Base-by-base conservation (phyloP, 2,797 vertebrate species). In the Paguma larvata region DNA sequence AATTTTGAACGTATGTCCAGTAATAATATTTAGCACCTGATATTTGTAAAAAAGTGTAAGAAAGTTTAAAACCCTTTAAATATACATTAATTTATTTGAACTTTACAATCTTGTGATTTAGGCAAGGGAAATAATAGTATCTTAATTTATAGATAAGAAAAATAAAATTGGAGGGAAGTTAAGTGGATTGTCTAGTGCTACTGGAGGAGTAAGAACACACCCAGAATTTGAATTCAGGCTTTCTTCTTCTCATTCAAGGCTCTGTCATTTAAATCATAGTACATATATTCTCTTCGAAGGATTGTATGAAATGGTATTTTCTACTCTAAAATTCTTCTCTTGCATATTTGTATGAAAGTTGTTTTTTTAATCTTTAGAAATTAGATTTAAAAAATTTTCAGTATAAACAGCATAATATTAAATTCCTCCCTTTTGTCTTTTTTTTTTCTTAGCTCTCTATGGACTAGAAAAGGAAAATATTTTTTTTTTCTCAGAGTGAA, bases 401-500 rank as follows among this genome's bases (percentile, higher is more conserved):
- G 25, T 51, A 83, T 67, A 63, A 95, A 92, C 4, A 73, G 38
- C 12, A 46, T 78, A 87, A 89, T 92, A 48, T 46, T 70, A 90
- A 18, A 38, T 83, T 80, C 51, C 25, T 51, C 77, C 48, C 30
- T 80, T 25, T 73, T 89, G 11, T 62, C 1, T 84, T 88, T 87
- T 82, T 63, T 70, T 46, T 23, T 70, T 56, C 21, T 19, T 14
- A 68, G 18, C 13, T 91, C 38, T 75, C 6, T 16, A 48, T 63
- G 56, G 23, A 84, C 41, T 68, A 95, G 78, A 48, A 77, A 94
- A 95, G 73, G 18, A 90, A 91, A 86, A 41, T 68, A 82, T 70
- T 91, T 78, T 70, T 91, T 59, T n/a, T 83, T 88, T 41, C 16
- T 94, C 48, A 83, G 56, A 91, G 32, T 94, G 32, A 96, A 94